Evolutionary conservation across 2,113 vertebrate species (phyloP).

Genomic region (Anas platyrhynchos): DNA sequence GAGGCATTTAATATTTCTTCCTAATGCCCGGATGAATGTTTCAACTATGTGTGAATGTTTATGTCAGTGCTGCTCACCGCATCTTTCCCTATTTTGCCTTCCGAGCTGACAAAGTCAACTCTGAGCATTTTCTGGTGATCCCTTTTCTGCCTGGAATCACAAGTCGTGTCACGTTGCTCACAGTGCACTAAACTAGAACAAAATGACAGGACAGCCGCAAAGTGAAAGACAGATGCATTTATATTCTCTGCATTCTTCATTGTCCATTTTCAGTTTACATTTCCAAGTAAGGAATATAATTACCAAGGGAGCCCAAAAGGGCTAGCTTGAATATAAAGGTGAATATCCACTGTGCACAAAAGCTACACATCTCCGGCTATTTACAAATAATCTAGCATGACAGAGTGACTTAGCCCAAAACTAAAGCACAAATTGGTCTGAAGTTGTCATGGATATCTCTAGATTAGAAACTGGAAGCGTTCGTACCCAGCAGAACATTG

Average conservation of each 20-base stretch:
- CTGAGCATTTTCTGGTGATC: slow-evolving; percentile 6
- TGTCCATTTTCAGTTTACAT: background rate
- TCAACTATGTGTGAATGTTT: slow-evolving; percentile 6
- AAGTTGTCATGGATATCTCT: background rate
- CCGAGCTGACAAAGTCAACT: background rate
- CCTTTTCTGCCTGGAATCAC: slow-evolving; percentile 36
- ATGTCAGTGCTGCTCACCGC: background rate
- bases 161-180: background rate
- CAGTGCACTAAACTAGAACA: slow-evolving; percentile 20
- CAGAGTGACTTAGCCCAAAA: background rate
- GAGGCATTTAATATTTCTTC: too few relatives aligned
- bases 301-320: background rate
- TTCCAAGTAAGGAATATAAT: background rate
- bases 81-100: slow-evolving; percentile 7
- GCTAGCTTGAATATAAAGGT: background rate
- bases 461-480: background rate
- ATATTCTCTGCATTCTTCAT: background rate
- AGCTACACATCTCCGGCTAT: background rate
- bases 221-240: slow-evolving; percentile 20
- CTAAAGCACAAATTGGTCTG: background rate
- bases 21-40: background rate
- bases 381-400: background rate
- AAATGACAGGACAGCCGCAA: slow-evolving; percentile 15
- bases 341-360: background rate
- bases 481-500: background rate